Percentiles rank a stretch among this genome's conserved stretches.
Conservation (phyloP, 2,797 vertebrate genomes). For the Sphenodon punctatus region DNA sequence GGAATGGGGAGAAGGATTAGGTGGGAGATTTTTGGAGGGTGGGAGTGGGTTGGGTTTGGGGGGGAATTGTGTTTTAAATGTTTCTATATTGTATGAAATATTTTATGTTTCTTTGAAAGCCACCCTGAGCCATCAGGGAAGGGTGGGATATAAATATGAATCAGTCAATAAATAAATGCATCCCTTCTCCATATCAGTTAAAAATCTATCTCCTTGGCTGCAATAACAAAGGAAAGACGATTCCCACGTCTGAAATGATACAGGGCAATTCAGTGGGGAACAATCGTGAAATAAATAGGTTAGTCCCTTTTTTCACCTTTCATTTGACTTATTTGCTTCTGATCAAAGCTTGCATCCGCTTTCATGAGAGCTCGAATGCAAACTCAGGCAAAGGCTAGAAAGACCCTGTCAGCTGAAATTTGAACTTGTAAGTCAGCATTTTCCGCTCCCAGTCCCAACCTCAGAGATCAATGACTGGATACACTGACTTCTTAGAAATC, state of each 20-base stretch:
- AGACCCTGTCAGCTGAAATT: not conserved
- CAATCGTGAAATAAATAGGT: no score
- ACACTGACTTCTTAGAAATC: not conserved
- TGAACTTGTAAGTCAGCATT: not conserved
- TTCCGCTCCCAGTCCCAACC: not conserved
- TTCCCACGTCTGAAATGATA: not conserved
- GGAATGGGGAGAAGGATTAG: no score
- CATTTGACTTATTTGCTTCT: constrained; percentile 7
- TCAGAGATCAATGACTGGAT: not conserved
- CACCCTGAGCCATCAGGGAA: no score
- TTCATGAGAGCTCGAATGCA: constrained; percentile 2
- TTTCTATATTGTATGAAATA: no score
- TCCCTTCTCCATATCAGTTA: no score
- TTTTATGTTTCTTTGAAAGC: no score
- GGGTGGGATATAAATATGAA: no score
- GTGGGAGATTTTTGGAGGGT: no score
- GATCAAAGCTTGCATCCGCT: not conserved
- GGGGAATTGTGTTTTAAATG: no score
- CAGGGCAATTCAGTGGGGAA: not conserved
- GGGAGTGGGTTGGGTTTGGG: no score
- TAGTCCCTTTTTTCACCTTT: not conserved
- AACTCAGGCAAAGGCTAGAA: not conserved
- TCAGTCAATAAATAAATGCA: no score
- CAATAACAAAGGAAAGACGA: not conserved
- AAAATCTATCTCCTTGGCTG: not conserved